These are phyloP conservation scores for Chaunax sp. DNA, from an alignment of 2,797 vertebrate species.

Conservation along the genomic window DNA sequence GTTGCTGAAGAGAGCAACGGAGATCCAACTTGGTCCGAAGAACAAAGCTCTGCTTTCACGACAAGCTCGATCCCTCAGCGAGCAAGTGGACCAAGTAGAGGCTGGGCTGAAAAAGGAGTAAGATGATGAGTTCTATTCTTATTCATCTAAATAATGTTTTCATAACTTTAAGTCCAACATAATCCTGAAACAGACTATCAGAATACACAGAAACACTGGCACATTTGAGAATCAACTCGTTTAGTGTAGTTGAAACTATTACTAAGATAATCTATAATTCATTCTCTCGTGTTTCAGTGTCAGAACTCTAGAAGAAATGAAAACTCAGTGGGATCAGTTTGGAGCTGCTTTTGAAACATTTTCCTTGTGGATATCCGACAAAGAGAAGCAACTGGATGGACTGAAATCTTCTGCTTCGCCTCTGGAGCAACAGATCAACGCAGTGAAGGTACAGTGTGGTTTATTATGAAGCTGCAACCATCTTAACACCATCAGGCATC, in stretches of 20 bases:
- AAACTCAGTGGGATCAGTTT: slow-evolving; percentile 93
- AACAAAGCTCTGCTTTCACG: slow-evolving; percentile 87
- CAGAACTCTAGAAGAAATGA: slow-evolving; percentile 92
- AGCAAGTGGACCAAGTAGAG: slow-evolving; percentile 90
- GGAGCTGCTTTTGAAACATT: slow-evolving; percentile 89
- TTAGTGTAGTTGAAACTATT: not conserved
- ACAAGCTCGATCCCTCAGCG: slow-evolving; percentile 88
- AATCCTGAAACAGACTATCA: not conserved
- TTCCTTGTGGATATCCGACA: slow-evolving; percentile 92
- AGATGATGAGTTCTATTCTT: slow-evolving; percentile 9
- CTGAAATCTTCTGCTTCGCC: slow-evolving; percentile 85
- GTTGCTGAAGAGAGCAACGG: slow-evolving; percentile 89
- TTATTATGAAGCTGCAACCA: not conserved
- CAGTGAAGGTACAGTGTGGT: slow-evolving; percentile 86
- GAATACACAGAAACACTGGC: too few species aligned
- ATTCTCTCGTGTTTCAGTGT: slow-evolving; percentile 81
- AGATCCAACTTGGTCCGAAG: slow-evolving; percentile 92
- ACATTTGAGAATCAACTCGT: too few species aligned
- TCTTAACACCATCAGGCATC: too few species aligned
- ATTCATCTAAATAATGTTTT: not conserved
- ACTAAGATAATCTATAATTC: not conserved
- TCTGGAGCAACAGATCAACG: slow-evolving; percentile 88
- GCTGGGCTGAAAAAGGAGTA: slow-evolving; percentile 93
- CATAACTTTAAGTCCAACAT: too few species aligned
- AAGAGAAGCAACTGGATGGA: slow-evolving; percentile 89